Evolutionary conservation across 1,140 invertebrate genomes (phyloP).

Genomic region (Drosophila willistoni): DNA sequence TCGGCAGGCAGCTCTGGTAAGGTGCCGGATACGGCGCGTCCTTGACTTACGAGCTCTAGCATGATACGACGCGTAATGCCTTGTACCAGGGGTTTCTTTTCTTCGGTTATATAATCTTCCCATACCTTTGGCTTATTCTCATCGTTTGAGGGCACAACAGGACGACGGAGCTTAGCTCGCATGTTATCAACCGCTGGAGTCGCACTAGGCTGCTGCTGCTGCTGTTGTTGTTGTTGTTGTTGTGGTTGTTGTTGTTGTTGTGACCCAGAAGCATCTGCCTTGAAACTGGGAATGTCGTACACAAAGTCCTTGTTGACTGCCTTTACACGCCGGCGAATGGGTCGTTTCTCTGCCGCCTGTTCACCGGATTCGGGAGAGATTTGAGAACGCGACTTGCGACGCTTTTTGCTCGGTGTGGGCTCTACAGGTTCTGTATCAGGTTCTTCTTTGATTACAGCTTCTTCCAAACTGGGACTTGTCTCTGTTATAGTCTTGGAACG

Average conservation of each 20-base stretch:
- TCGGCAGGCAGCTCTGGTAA: constrained; percentile 73
- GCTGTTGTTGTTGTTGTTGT: neutral
- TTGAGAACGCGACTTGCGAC: constrained; percentile 65
- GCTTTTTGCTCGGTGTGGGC: constrained; percentile 45
- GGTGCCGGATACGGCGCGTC: constrained; percentile 66
- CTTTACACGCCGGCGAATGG: constrained; percentile 87
- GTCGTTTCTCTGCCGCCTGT: constrained; percentile 78
- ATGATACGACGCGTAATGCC: constrained; percentile 67
- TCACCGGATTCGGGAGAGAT: constrained; percentile 63
- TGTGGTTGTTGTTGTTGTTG: neutral
- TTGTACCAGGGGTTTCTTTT: constrained; percentile 48
- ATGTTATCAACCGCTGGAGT: constrained; percentile 42
- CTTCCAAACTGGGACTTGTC: constrained; percentile 29
- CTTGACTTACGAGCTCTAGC: constrained; percentile 62
- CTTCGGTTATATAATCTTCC: constrained; percentile 60
- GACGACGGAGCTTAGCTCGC: constrained; percentile 63
- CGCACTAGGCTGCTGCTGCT: constrained; percentile 2
- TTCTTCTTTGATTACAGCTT: constrained; percentile 48
- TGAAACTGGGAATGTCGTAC: constrained; percentile 86
- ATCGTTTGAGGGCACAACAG: constrained; percentile 28
- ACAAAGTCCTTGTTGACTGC: constrained; percentile 88
- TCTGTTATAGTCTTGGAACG: constrained; percentile 50
- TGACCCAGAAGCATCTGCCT: constrained; percentile 53
- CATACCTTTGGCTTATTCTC: constrained; percentile 54
- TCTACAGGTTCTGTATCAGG: constrained; percentile 39